Conservation (phyloP, 92 coral and sea anemone genomes). For the Epizoanthus illoricatus region DNA sequence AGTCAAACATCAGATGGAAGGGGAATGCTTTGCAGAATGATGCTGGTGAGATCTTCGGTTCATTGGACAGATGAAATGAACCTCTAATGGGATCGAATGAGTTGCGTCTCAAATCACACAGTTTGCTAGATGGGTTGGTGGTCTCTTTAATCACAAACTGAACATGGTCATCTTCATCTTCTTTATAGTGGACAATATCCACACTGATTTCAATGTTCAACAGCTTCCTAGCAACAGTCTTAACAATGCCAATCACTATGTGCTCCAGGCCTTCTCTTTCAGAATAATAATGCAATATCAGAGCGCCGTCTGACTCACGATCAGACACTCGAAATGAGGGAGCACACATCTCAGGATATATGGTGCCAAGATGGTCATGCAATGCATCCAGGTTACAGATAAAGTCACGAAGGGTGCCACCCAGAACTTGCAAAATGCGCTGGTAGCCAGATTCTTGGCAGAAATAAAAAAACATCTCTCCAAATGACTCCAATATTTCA, state of each 20-base stretch:
- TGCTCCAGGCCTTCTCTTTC: slow-evolving; percentile 86
- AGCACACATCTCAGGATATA: slow-evolving; percentile 89
- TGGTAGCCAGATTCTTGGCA: slow-evolving; percentile 91
- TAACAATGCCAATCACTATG: slow-evolving; percentile 82
- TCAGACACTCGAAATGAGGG: slow-evolving; percentile 91
- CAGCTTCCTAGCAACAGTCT: slow-evolving; percentile 84
- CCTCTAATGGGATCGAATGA: slow-evolving; percentile 58
- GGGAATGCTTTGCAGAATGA: slow-evolving; percentile 83
- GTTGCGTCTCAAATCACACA: slow-evolving; percentile 46
- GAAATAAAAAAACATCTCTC: slow-evolving; percentile 85
- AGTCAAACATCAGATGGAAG: slow-evolving; percentile 84
- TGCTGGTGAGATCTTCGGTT: slow-evolving; percentile 88
- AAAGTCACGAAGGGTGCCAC: slow-evolving; percentile 85
- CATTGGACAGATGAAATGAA: slow-evolving; percentile 53
- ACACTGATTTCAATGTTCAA: slow-evolving; percentile 78
- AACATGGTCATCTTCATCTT: slow-evolving; percentile 66
- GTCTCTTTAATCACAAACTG: slow-evolving; percentile 83
- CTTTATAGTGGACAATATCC: slow-evolving; percentile 56
- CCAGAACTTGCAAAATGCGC: slow-evolving; percentile 83
- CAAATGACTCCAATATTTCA: slow-evolving; percentile 75
- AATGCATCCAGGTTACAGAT: slow-evolving; percentile 85
- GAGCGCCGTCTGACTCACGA: slow-evolving; percentile 77
- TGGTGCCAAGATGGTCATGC: slow-evolving; percentile 80
- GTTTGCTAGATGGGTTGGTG: slow-evolving; percentile 43
- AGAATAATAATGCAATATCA: slow-evolving; percentile 86